Conservation (phyloP, 2,113 vertebrate species). For the Probosciger aterrimus region DNA sequence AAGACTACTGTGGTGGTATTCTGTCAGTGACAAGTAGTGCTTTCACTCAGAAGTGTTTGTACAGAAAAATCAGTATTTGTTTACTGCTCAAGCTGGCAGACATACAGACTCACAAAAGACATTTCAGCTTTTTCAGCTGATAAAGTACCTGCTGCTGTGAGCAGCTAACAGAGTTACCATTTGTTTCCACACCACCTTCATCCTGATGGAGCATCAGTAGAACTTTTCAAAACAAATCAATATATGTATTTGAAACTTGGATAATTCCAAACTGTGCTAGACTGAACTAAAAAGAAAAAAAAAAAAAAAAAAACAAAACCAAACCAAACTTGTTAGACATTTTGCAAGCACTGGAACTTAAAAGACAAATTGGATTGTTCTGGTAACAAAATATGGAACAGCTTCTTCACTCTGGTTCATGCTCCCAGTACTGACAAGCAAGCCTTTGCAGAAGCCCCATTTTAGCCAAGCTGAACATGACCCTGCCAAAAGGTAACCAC, state of each 20-base stretch:
- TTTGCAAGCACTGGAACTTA: neutral
- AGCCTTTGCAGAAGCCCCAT: neutral
- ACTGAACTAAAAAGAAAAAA: neutral
- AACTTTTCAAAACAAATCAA: neutral
- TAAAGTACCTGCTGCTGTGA: neutral
- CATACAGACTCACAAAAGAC: neutral
- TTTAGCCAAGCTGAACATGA: neutral
- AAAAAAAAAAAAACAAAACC: too few relatives aligned
- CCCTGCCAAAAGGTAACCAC: neutral
- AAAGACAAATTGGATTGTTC: neutral
- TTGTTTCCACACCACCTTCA: neutral
- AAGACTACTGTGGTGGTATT: neutral
- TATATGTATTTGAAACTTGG: neutral
- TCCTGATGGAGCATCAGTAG: neutral
- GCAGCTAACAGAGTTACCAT: neutral
- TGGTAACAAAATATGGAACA: neutral
- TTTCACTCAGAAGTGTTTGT: neutral
- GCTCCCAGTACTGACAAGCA: neutral
- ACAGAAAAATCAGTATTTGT: neutral
- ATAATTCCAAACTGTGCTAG: neutral
- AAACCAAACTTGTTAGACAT: neutral
- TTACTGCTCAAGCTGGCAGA: neutral
- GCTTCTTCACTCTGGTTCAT: neutral
- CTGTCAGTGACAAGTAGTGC: neutral
- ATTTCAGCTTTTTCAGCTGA: neutral